Evolutionary conservation across 2,797 vertebrate genomes (phyloP).

Genomic region (Chanos chanos): DNA sequence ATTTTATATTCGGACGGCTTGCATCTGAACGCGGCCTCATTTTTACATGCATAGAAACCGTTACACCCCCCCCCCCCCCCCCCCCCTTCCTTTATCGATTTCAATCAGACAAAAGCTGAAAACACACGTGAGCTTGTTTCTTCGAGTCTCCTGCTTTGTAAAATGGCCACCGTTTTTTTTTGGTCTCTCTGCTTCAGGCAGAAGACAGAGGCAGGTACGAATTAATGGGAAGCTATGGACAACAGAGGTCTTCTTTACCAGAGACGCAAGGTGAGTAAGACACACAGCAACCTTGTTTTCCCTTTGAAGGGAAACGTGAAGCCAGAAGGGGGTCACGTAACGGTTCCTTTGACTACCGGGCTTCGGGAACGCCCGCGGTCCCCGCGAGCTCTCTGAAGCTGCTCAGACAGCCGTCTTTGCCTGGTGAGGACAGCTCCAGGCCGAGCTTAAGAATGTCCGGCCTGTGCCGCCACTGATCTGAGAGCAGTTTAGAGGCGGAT

Average conservation of each 20-base stretch:
- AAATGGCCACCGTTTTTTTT: not conserved
- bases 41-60: too few relatives aligned
- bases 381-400: constrained; percentile 25
- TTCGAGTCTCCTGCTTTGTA: too few relatives aligned
- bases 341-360: not conserved
- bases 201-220: constrained; percentile 45
- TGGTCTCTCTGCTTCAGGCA: constrained; percentile 28
- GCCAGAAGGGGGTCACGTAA: not conserved
- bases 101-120: too few relatives aligned
- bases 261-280: constrained; percentile 38
- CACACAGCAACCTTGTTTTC: not conserved
- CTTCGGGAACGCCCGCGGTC: constrained; percentile 32
- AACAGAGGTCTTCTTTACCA: constrained; percentile 28
- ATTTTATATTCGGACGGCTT: too few relatives aligned
- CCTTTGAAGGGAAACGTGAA: not conserved
- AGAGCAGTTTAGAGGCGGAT: too few relatives aligned
- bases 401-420: constrained; percentile 37
- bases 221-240: constrained; percentile 39
- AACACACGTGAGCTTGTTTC: too few relatives aligned
- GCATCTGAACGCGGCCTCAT: too few relatives aligned
- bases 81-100: too few relatives aligned
- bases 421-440: constrained; percentile 41
- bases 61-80: too few relatives aligned
- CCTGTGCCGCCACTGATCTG: too few relatives aligned
- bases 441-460: not conserved